Evolutionary conservation across 1,140 invertebrate genomes (phyloP), one percentile per base, ranked within the genome.

Genomic region (Rhynchophorus ferrugineus): DNA sequence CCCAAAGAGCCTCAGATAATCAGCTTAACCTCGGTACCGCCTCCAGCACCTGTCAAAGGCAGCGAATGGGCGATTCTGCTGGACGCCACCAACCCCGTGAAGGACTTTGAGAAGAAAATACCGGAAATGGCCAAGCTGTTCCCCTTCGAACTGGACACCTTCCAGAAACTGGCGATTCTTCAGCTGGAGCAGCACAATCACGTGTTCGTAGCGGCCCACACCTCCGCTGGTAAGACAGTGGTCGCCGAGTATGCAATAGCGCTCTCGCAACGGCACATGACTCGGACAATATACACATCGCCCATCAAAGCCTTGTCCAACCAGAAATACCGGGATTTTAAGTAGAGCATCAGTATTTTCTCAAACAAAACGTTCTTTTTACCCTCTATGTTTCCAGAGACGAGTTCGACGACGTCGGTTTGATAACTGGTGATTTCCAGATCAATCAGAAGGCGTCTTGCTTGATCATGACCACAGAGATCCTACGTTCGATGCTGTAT

Each of bases 401-500:
- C 39, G 85, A 80, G 38, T 98, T 96, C 68, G 85, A 91, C 47
- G 89, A 92, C 64, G 94, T 98, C 20, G 95, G 95, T 3, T 73
- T 98, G 0, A 81, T 98, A 7, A 98, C 95, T 0, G 95, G 95
- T 0, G 95, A 98, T 74, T 81, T 98, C 44, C 95, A 99, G 73
- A 87, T 99, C 20, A 93, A 98, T 66, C 82, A 84, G 38, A 89
- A 85, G 11, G 95, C 95, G 1, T 82, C 87, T 2, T 98, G 95
- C 71, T 78, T 99, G 0, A 96, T 99, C 35, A 99, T 99, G 95
- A 99, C 97, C 0, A 99, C 97, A 1, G 97, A 99, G 78, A 99
- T 99, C 65, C 72, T 99, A 11, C 80, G 93, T 54, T 95, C 91
- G 0, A 98, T 99, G 95, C 69, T 99, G 1, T 98, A 97, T 67